Conservation (phyloP, 2,113 vertebrate species). For the Plectropomus leopardus region DNA sequence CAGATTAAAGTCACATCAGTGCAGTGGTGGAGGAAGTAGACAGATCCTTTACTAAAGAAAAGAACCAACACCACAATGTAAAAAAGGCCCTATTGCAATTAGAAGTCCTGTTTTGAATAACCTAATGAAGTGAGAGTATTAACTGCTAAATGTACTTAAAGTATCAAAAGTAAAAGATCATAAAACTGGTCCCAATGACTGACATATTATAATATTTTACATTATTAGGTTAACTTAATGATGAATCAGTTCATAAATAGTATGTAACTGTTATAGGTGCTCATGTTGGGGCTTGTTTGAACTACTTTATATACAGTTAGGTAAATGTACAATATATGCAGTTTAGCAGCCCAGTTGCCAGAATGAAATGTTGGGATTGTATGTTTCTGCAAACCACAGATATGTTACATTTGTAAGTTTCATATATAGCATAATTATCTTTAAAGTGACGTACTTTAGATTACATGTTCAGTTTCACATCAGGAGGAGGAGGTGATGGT, state of each 20-base stretch:
- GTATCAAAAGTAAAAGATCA: not conserved
- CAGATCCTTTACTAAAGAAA: not conserved
- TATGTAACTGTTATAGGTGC: not conserved
- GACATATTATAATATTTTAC: not conserved
- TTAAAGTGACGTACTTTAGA: too few relatives aligned
- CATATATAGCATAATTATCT: too few relatives aligned
- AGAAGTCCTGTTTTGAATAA: not conserved
- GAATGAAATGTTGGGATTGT: too few relatives aligned
- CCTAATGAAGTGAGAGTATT: not conserved
- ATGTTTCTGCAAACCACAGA: too few relatives aligned
- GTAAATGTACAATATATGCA: too few relatives aligned
- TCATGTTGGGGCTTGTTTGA: not conserved
- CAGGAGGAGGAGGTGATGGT: too few relatives aligned
- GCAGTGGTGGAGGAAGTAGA: not conserved
- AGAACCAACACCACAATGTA: not conserved
- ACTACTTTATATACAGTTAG: not conserved
- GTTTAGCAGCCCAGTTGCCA: too few relatives aligned
- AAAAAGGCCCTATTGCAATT: not conserved
- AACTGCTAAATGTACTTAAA: too few relatives aligned
- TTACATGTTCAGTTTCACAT: too few relatives aligned
- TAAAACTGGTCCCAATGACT: not conserved
- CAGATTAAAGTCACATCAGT: not conserved
- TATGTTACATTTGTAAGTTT: too few relatives aligned
- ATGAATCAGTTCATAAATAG: not conserved
- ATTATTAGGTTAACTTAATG: not conserved